Base-by-base conservation (phyloP, 1,140 invertebrate genomes). In the Brachionus calyciflorus region DNA sequence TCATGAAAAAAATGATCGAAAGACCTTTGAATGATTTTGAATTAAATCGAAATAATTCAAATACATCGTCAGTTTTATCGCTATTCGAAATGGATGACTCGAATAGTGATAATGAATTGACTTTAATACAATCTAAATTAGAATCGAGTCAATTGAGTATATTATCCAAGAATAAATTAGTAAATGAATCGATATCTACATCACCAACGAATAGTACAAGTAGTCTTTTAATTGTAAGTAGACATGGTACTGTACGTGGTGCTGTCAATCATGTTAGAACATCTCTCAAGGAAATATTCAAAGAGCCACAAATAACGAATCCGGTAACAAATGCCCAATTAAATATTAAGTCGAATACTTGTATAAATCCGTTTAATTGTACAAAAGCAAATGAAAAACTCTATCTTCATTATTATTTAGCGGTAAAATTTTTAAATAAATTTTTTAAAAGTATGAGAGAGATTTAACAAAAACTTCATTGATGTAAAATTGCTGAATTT, bases 231-330 rank as follows among this genome's bases (percentile, higher is more conserved):
- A 73, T 73, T 17, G 51, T 73, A 3, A 73, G 69, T 73, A 44
- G 69, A 26, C 69, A 73, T 37, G 69, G 69, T 14, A 73, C 69
- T 21, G 69, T 73, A 21, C 69, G 69, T 21, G 69, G 69, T 10
- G 37, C 30, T 49, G 28, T 51, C 0, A 73, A 73, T 17, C 69
- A 55, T 40, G 69, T 73, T 12, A 73, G 51, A 51, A 73, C 69
- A 55, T 73, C 69, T 40, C 30, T 73, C 21, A 55, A 73, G 21
- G 46, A 73, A 55, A 73, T 73, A 30, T 73, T 73, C 26, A 73
- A 55, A 73, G 69, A 73, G 21, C 46, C 69, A 1, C 69, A 73
- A 21, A 55, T 55, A 17, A 73, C 46, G 14, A 55, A 51, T 51
- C 69, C 69, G 46, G 46, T 55, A 19, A 73, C 69, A n/a, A 73